Base-by-base conservation (phyloP, 2,888 invertebrate species). In the Deroplatys truncata region DNA sequence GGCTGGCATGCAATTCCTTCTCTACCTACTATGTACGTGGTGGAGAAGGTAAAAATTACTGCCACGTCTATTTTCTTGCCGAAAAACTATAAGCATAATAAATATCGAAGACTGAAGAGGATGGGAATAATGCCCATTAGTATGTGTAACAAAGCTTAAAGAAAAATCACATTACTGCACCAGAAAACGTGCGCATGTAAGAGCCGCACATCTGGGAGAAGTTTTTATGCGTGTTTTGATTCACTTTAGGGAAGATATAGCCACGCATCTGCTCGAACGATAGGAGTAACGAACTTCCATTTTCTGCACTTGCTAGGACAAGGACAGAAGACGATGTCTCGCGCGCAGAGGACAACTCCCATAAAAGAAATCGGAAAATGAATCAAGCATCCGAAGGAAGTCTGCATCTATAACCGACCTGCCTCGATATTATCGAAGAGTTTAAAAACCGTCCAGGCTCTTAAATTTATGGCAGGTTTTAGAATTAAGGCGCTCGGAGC, bases 381-480 rank as follows among this genome's bases (percentile, higher is more conserved):
- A 49, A 82, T 31, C 87, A 85, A 85, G 43, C 43, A 43, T 43
- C 43, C 43, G 43, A 43, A 43, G 85, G 29, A 28, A 28, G 35
- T 72, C 31, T 83, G 83, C 35, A 87, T 82, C 35, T n/a, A n/a
- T 35, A 28, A 29, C 43, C 49, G 56, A 85, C 25, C 49, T 28
- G 31, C 72, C 43, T 84, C 84, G 89, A 87, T 87, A 87, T 86
- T 84, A 89, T 89, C 86, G 86, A 72, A 20, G 56, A 87, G 56
- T 89, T 89, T 84, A 89, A 87, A 89, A 89, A 87, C 72, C 72
- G 86, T 84, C 89, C 49, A 56, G 56, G 84, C 35, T 84, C 56
- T 84, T 72, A 86, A 87, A 89, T 89, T 89, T 89, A 87, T 84
- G 31, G 86, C 89, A 89, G 83, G 87, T 87, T 83, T 87, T 35